phyloP scores from a whole-genome alignment of 2,797 vertebrate genomes.

The Coregonus ussuriensis region DNA sequence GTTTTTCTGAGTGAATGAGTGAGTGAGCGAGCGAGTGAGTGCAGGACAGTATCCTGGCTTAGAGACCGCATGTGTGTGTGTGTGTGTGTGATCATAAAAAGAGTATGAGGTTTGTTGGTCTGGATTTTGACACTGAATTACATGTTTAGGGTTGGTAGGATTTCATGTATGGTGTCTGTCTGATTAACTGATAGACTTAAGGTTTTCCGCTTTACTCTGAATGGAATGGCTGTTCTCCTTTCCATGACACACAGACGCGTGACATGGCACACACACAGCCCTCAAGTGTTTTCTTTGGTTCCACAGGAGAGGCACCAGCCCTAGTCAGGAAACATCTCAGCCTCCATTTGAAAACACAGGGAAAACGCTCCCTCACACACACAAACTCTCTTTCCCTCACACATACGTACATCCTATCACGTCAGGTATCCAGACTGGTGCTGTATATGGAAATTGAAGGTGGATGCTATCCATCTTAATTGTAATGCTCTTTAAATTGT shows the following conservation, averaged over 20 bases:
- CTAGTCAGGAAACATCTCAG: neutral
- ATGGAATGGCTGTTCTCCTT: neutral
- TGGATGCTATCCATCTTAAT: neutral
- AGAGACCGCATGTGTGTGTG: too few species aligned
- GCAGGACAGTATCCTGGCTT: too few species aligned
- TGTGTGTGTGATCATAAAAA: too few species aligned
- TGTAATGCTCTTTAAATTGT: neutral
- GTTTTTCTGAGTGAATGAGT: too few species aligned
- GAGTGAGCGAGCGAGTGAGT: too few species aligned
- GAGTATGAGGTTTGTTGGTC: too few species aligned
- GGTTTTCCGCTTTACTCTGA: neutral
- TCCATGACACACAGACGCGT: neutral
- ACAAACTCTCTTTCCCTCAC: neutral
- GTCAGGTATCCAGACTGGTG: neutral
- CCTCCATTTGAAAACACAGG: neutral
- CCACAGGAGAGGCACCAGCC: neutral
- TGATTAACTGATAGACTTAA: neutral
- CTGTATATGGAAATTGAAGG: neutral
- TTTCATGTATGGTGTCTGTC: neutral
- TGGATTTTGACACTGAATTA: too few species aligned
- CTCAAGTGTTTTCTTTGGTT: neutral
- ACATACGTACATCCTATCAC: neutral
- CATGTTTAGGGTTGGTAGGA: neutral
- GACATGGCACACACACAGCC: neutral
- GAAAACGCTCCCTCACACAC: neutral